These are phyloP conservation scores for Chlorocebus sabaeus DNA, from an alignment of 2,113 vertebrate genomes.

Conservation along the genomic window DNA sequence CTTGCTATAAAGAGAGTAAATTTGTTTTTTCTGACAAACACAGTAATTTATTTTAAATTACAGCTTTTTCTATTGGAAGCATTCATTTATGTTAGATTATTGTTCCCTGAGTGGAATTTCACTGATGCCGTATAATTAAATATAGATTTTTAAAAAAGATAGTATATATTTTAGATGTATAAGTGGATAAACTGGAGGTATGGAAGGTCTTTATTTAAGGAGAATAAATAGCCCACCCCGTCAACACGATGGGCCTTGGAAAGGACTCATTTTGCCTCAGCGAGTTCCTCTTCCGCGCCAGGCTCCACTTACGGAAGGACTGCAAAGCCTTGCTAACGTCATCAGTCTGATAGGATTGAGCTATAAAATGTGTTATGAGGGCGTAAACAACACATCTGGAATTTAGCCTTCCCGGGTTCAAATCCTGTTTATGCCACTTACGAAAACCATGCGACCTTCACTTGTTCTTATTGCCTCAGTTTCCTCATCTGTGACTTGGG, in stretches of 20 bases:
- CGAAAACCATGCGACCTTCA: fast-evolving
- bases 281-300: fast-evolving
- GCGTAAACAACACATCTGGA: background rate
- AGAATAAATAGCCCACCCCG: background rate
- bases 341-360: background rate
- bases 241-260: background rate
- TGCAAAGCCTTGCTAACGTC: background rate
- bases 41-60: slow-evolving; percentile 79
- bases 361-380: fast-evolving
- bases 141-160: slow-evolving; percentile 53
- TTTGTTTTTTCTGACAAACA: slow-evolving; percentile 59
- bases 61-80: slow-evolving; percentile 69
- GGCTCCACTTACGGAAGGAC: background rate
- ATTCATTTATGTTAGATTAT: slow-evolving; percentile 79
- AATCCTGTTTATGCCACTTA: background rate
- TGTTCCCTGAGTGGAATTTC: slow-evolving; percentile 66
- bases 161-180: slow-evolving; percentile 60
- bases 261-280: background rate
- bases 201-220: slow-evolving; percentile 55
- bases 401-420: background rate
- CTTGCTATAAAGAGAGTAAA: slow-evolving; percentile 67
- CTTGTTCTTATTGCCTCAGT: background rate
- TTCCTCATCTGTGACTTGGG: background rate
- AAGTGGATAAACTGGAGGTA: slow-evolving; percentile 22
- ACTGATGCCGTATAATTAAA: slow-evolving; percentile 61